Base-by-base conservation (phyloP, 2,797 vertebrate species). In the Agapornis canus region DNA sequence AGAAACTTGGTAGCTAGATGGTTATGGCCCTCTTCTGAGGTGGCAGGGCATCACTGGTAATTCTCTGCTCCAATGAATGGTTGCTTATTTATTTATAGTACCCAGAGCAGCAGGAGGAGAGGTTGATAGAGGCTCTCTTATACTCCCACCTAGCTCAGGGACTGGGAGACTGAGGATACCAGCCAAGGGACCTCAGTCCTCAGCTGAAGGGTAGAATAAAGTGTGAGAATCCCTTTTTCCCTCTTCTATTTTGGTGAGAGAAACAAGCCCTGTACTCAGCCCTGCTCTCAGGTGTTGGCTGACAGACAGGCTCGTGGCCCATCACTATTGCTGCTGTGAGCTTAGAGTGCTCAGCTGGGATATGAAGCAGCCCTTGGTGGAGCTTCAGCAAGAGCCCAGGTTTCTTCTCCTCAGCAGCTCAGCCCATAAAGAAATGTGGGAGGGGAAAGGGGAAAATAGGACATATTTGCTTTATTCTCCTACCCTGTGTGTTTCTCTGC, bases 1-100 rank as follows among this genome's bases (percentile, higher is more conserved):
- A 81, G 90, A 51, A 70, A 8, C 48, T 63, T 79, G 86, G 84
- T 82, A 89, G 91, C 72, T 69, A n/a, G 78, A n/a, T 70, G 92
- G 73, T 72, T 89, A 42, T 85, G 92, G 83, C 70, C 37, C 52
- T 64, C 82, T 76, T 60, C 69, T 61, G 88, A 71, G 86, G 22
- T 87, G 52, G 15, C 48, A 75, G 80, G 80, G 69, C 27, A 15
- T 77, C 75, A 76, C 1, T 6, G 89, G 59, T 10, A 37, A 77
- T 31, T 66, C 91, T 89, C 64, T 95, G 81, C 78, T 82, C 73
- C 64, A 29, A 9, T 32, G 60, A 95, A 63, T 7, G 68, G 76
- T 31, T 86, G 51, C 18, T 83, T 89, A 90, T 92, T 87, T 56
- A 83, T 89, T 80, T 89, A 82, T 72, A 31, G 52, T 6, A 11